Base-by-base conservation (phyloP, 2,113 vertebrate genomes). In the Semnornis frantzii region DNA sequence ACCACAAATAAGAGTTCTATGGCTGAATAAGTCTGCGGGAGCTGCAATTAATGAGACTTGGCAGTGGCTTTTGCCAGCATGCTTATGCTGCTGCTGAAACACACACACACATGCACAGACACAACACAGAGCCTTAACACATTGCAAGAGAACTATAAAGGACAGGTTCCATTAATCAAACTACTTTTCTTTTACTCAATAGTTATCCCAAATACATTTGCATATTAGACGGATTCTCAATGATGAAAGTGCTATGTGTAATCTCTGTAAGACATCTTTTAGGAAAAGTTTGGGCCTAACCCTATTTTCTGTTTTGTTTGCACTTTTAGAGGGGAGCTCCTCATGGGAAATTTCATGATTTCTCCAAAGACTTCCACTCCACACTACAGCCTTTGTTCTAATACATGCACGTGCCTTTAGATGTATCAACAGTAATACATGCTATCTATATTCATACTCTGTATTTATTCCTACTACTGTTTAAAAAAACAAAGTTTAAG, bases 21-120 rank as follows among this genome's bases (percentile, higher is more conserved):
- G 85, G 91, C 91, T 94, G 93, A 95, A 74, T 66, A 95, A 96
- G 76, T 94, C 96, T 87, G 93, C 87, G 34, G 96, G 96, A 97
- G 95, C 62, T 94, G 83, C 96, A 92, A 87, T 93, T 97, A 97
- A 97, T 97, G 97, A 97, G 97, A 83, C 92, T 93, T 96, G 95
- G 94, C 94, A 94, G 94, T 90, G 87, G 89, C 78, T 94, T 90
- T 91, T 95, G 92, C 93, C 96, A 97, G 95, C 95, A 90, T 92
- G 96, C 85, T 93, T 71, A 85, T 30, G 81, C 89, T 89, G 15
- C 89, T 59, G 55, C 90, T 88, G 95, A 90, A 95, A 91, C 55
- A 3, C 31, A 27, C 60, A 30, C 39, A n/a, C 82, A 27, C 54
- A 34, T 72, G 60, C 89, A 66, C 54, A 84, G 55, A 71, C 83